phyloP scores from a whole-genome alignment of 2,113 vertebrate genomes.

The Phyllostomus discolor region DNA sequence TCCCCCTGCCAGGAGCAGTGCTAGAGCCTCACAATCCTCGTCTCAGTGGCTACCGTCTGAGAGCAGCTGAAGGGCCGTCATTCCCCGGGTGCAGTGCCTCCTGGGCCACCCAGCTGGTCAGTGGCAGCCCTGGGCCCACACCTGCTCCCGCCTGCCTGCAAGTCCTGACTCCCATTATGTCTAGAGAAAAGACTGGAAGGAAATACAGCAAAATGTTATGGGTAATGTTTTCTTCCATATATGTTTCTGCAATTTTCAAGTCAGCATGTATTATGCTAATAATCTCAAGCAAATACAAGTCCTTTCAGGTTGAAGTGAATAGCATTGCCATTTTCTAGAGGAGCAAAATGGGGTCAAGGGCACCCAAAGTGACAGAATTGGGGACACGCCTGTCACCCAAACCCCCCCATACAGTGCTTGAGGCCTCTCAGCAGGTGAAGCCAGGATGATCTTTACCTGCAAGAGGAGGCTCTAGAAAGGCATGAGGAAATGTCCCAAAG shows the following conservation, averaged over 20 bases:
- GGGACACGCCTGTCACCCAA: neutral
- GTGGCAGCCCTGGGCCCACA: neutral
- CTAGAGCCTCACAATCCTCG: neutral
- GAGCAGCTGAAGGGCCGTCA: neutral
- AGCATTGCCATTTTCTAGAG: neutral
- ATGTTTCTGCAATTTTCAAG: neutral
- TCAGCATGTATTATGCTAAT: neutral
- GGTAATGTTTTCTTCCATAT: neutral
- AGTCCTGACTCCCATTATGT: no score
- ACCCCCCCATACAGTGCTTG: neutral
- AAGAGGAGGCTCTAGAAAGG: neutral
- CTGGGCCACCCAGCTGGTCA: neutral
- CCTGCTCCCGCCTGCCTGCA: fast-evolving
- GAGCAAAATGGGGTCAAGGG: neutral
- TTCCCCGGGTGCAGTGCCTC: neutral
- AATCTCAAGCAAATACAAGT: neutral
- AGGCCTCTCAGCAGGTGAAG: neutral
- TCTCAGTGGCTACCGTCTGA: neutral
- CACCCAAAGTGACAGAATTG: neutral
- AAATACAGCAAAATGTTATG: neutral
- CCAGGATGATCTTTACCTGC: neutral
- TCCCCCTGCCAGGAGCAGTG: neutral
- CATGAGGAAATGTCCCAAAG: neutral
- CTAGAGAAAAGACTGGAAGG: neutral
- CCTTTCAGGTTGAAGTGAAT: neutral